A percentile compares a stretch with the other conserved stretches of the same genome.
Conservation (phyloP, 64 coral and sea anemone species). For the Cladopsammia gracilis region DNA sequence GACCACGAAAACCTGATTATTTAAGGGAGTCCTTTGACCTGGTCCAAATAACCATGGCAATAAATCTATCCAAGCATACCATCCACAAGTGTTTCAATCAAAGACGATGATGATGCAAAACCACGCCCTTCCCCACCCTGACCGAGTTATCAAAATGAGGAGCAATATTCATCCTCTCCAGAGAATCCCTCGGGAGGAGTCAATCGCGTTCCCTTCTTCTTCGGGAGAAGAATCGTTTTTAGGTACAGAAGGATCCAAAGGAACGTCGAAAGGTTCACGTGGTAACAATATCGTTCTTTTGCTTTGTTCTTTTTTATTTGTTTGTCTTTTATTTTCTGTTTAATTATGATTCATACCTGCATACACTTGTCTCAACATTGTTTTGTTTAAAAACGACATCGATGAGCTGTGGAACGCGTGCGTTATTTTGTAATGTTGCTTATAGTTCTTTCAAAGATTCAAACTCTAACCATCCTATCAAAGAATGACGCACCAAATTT, state of each 20-base stretch:
- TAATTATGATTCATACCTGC: too few relatives aligned
- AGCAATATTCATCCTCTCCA: conserved; percentile 43
- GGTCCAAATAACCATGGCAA: conserved; percentile 24
- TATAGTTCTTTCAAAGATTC: too few relatives aligned
- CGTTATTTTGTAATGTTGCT: too few relatives aligned
- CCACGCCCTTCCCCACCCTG: conserved; percentile 73
- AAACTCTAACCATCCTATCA: too few relatives aligned
- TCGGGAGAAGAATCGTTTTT: conserved; percentile 65
- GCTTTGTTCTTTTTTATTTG: too few relatives aligned
- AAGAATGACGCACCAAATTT: too few relatives aligned
- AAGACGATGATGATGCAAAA: conserved; percentile 36
- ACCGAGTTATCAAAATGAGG: conserved; percentile 38
- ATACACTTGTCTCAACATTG: too few relatives aligned
- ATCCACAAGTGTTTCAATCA: background rate
- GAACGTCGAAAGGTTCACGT: background rate
- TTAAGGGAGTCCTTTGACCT: conserved; percentile 90
- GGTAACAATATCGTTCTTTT: background rate
- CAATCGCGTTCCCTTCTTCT: conserved; percentile 64
- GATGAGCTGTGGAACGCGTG: too few relatives aligned
- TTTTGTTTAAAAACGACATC: too few relatives aligned
- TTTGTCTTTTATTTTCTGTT: too few relatives aligned
- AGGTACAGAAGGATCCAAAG: background rate
- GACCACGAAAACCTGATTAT: conserved; percentile 88
- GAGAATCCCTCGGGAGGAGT: conserved; percentile 64
- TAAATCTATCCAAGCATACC: background rate